These are phyloP conservation scores for Lycopodina hypogea DNA, from an alignment of 37 sponge, comb jelly and placozoan species.

Conservation along the genomic window DNA sequence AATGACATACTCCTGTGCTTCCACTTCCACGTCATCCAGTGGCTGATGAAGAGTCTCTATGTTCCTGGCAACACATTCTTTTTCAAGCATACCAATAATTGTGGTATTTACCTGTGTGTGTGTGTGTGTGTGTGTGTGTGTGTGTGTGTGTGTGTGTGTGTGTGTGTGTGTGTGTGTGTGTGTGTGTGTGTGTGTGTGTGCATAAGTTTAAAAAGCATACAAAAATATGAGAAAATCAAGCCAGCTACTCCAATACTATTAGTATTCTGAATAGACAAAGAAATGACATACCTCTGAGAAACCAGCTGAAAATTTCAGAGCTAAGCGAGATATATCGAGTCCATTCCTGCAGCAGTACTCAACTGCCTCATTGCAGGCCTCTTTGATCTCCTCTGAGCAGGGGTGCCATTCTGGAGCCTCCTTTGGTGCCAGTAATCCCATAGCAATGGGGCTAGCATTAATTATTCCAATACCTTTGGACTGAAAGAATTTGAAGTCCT, in stretches of 20 bases:
- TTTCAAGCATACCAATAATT: conserved; percentile 53
- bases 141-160: too few species aligned
- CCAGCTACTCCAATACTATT: too few species aligned
- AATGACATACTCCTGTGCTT: conserved; percentile 41
- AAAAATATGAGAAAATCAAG: too few species aligned
- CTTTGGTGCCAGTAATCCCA: conserved; percentile 76
- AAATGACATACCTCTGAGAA: conserved; percentile 74
- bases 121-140: too few species aligned
- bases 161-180: too few species aligned
- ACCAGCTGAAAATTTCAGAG: conserved; percentile 44
- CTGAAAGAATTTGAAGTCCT: conserved; percentile 64
- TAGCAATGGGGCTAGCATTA: conserved; percentile 87
- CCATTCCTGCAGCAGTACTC: conserved; percentile 60
- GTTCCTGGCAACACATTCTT: conserved; percentile 47
- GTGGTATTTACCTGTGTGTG: conserved; percentile 62
- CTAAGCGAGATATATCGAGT: conserved; percentile 72
- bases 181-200: too few species aligned
- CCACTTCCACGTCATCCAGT: conserved; percentile 45
- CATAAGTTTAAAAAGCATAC: too few species aligned
- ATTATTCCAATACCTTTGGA: conserved; percentile 72
- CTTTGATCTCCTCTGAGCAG: conserved; percentile 59
- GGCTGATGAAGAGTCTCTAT: conserved; percentile 28
- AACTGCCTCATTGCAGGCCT: conserved; percentile 68
- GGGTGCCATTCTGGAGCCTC: conserved; percentile 81
- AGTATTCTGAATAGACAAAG: too few species aligned